phyloP scores from a whole-genome alignment of 2,888 invertebrate genomes.

The Beris morrisii region DNA sequence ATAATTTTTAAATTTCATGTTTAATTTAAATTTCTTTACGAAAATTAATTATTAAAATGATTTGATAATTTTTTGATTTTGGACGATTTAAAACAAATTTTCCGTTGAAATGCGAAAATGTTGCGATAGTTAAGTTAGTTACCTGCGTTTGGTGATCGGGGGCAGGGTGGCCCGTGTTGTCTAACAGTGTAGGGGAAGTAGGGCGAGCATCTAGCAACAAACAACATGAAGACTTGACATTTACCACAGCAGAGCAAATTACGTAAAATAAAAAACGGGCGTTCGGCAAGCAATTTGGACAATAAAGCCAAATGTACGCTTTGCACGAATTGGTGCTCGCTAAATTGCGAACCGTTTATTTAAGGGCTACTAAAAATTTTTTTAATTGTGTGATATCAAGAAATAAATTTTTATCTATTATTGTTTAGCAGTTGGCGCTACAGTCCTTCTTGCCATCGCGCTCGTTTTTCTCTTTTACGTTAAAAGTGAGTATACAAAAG shows the following conservation, averaged over 20 bases:
- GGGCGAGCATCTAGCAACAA: conserved; percentile 95
- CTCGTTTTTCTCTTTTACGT: conserved; percentile 34
- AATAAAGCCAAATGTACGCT: not conserved
- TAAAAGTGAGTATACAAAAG: conserved; percentile 41
- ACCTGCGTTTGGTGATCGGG: conserved; percentile 75
- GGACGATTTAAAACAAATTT: conserved; percentile 31
- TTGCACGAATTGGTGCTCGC: not conserved
- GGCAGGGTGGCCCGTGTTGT: conserved; percentile 79
- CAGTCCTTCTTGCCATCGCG: conserved; percentile 29
- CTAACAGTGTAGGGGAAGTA: conserved; percentile 83
- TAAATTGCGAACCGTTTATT: not conserved
- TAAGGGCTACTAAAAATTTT: not conserved
- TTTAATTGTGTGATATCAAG: not conserved
- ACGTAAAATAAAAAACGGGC: conserved; percentile 38
- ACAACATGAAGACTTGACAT: conserved; percentile 68
- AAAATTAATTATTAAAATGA: conserved; percentile 17
- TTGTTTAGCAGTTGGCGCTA: not conserved
- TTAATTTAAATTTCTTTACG: conserved; percentile 4
- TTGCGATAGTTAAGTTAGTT: conserved; percentile 52
- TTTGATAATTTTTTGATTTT: conserved; percentile 26
- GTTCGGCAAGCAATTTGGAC: conserved; percentile 34
- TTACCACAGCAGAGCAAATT: conserved; percentile 58
- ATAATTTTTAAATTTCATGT: conserved; percentile 5
- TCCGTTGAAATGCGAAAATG: conserved; percentile 33
- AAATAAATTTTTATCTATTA: not conserved